phyloP scores from a whole-genome alignment of 1,140 invertebrate genomes.

The Drosophila eugracilis region DNA sequence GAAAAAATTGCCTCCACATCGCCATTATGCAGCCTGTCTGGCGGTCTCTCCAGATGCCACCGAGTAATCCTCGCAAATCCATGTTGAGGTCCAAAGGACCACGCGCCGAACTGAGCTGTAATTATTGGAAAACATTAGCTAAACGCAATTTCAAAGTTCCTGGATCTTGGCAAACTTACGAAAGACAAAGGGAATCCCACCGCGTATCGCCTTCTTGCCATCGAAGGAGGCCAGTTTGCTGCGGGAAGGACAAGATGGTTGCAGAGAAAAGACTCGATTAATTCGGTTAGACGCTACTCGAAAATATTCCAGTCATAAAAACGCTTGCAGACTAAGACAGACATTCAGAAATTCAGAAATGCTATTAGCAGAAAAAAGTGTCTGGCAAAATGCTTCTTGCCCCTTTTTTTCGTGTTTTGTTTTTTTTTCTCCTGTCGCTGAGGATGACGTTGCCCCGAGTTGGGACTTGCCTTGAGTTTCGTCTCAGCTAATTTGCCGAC shows the following conservation, averaged over 20 bases:
- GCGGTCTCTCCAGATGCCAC: conserved; percentile 95
- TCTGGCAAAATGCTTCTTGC: conserved; percentile 77
- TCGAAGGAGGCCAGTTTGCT: conserved; percentile 97
- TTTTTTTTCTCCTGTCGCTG: conserved; percentile 44
- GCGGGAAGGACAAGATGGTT: conserved; percentile 85
- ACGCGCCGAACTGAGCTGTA: conserved; percentile 96
- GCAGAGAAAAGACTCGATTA: conserved; percentile 60
- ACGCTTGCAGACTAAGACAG: conserved; percentile 55
- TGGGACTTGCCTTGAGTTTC: conserved; percentile 57
- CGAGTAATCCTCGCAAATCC: conserved; percentile 96
- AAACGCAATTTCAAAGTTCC: background rate
- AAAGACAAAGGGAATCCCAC: conserved; percentile 97
- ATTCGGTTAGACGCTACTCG: conserved; percentile 42
- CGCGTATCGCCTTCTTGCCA: conserved; percentile 96
- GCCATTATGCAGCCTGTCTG: conserved; percentile 93
- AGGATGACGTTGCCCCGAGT: conserved; percentile 35
- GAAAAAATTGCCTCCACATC: conserved; percentile 96
- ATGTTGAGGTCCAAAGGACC: conserved; percentile 96
- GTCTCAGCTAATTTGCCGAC: conserved; percentile 74
- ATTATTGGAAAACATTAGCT: conserved; percentile 7
- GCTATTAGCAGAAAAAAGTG: conserved; percentile 71
- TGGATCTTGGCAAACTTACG: conserved; percentile 89
- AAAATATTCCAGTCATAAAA: conserved; percentile 69
- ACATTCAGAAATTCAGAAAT: conserved; percentile 80
- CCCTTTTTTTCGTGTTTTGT: conserved; percentile 41